Evolutionary conservation across 2,888 invertebrate genomes (phyloP), one percentile per base, ranked within the genome.

Genomic region (Nysson spinosus): DNA sequence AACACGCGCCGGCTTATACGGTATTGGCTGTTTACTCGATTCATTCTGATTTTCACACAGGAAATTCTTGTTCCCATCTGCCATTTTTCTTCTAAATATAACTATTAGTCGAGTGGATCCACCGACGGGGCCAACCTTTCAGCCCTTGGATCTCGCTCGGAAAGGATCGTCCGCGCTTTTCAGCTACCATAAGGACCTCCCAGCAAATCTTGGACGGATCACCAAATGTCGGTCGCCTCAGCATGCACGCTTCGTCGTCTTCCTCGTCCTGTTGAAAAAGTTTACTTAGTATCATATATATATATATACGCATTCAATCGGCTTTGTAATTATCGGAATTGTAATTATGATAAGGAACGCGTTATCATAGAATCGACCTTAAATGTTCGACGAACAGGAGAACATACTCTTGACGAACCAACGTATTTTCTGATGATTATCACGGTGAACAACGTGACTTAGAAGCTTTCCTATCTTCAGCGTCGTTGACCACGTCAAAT

Each of bases 41-140:
- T 60, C 63, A 39, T 28, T 58, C 1, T 54, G 37, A 47, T 40
- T 67, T 46, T 74, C 69, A 47, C 50, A 61, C 43, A 78, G 61
- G 28, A 78, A 61, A 43, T 77, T 76, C 19, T 79, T 72, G 54
- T 78, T 80, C 54, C 75, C 63, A 49, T 83, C 83, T 58, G 82
- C 77, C 83, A 82, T 83, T 26, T 39, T 69, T 61, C 19, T 68
- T 83, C 84, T 85, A 85, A 83, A 84, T 85, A 39, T 85, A 84
- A 47, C 77, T 82, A 20, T 9, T 67, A 11, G 43, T 72, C 57
- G 83, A 83, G 69, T 83, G 83, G 72, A 74, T 82, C 85, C 85
- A 85, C 72, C 85, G 85, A 40, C 85, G 84, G 61, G 85, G 85
- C 85, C 85, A 85, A 68, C 85, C 85, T 73, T 85, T 85, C 58